phyloP scores from a whole-genome alignment of 2,797 vertebrate genomes.

The Poliocrania exsul region DNA sequence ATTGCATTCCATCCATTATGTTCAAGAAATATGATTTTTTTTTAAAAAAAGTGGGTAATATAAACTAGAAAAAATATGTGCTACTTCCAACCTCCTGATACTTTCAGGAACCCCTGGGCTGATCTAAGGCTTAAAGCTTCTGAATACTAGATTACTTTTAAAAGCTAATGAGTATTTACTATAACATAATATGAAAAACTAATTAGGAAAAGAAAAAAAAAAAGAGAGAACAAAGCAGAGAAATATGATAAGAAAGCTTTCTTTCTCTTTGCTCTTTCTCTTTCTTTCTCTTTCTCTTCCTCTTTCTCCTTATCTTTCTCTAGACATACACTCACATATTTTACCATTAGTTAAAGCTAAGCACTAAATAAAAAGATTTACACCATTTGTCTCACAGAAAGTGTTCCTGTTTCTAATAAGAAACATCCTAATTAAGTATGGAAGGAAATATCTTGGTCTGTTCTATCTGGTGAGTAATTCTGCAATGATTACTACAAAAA shows the following conservation, averaged over 20 bases:
- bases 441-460: not conserved
- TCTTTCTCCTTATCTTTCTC: not conserved
- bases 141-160: not conserved
- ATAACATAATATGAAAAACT: not conserved
- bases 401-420: not conserved
- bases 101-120: not conserved
- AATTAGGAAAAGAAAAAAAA: not conserved
- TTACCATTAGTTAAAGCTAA: not conserved
- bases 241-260: not conserved
- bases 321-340: not conserved
- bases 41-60: constrained; percentile 20
- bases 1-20: constrained; percentile 34
- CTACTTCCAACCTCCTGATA: not conserved
- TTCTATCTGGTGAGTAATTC: not conserved
- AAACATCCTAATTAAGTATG: not conserved
- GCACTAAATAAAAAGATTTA: not conserved
- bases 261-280: not conserved
- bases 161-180: not conserved
- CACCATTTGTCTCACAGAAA: not conserved
- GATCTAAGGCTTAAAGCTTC: not conserved
- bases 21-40: constrained; percentile 33
- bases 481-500: not conserved
- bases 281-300: too few species aligned
- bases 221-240: not conserved
- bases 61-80: not conserved